Percentiles rank a stretch among this genome's conserved stretches.
phyloP scores from a whole-genome alignment of 2,113 vertebrate genomes.

The Epinephelus cyanopodus region DNA sequence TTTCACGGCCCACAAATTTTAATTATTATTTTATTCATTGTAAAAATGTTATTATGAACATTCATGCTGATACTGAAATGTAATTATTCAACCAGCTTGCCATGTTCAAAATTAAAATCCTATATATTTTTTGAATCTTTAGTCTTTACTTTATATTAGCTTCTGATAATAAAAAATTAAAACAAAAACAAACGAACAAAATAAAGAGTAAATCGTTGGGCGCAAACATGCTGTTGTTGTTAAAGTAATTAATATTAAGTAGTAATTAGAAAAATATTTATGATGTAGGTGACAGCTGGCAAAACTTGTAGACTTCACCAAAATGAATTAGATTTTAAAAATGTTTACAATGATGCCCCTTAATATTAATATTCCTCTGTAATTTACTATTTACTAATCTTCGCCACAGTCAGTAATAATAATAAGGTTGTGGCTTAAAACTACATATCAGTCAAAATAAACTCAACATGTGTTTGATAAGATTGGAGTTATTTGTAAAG shows the following conservation, averaged over 20 bases:
- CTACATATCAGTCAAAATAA: neutral
- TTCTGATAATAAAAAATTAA: neutral
- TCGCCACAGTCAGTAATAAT: no score
- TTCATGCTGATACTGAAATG: neutral
- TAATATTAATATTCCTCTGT: neutral
- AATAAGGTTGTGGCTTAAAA: neutral
- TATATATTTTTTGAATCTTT: neutral
- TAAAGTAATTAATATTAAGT: neutral
- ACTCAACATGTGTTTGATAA: neutral
- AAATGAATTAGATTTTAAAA: neutral
- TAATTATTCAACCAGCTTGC: neutral
- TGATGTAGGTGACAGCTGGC: neutral
- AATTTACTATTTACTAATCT: neutral
- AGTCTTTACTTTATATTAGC: neutral
- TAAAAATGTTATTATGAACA: neutral
- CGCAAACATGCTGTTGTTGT: neutral
- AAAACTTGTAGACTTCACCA: neutral
- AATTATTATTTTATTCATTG: neutral
- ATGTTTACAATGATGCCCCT: neutral
- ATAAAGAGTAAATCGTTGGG: neutral
- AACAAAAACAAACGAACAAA: no score
- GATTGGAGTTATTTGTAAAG: neutral
- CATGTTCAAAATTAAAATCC: neutral
- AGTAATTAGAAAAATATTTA: neutral
- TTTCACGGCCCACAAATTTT: neutral